These are phyloP conservation scores for Cheilosia soror DNA, from an alignment of 2,888 invertebrate genomes.

Conservation along the genomic window DNA sequence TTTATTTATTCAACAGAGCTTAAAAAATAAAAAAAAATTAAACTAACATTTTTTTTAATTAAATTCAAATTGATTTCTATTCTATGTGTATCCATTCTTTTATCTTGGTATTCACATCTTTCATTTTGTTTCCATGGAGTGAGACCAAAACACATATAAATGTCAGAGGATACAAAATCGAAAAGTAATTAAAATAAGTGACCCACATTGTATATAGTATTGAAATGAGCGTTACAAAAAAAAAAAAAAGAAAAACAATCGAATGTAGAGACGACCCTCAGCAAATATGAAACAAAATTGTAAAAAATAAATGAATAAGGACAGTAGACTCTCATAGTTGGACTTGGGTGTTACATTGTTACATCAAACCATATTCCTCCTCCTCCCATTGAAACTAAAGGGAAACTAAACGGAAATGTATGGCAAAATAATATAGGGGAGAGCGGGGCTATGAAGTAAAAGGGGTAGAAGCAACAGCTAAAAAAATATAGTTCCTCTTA, in stretches of 20 bases:
- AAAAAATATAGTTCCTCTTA: too few relatives aligned
- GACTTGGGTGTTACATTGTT: neutral
- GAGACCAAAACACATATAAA: slow-evolving; percentile 1
- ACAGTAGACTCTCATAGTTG: slow-evolving; percentile 7
- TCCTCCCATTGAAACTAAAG: neutral
- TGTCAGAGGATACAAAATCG: slow-evolving; percentile 48
- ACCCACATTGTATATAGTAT: slow-evolving; percentile 52
- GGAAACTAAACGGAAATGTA: slow-evolving; percentile 1
- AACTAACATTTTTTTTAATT: slow-evolving; percentile 51
- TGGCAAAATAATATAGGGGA: neutral
- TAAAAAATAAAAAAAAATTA: neutral
- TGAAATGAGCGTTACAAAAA: slow-evolving; percentile 11
- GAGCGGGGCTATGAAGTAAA: too few relatives aligned
- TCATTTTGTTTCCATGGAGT: slow-evolving; percentile 25
- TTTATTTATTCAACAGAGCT: slow-evolving; percentile 12
- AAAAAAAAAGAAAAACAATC: neutral
- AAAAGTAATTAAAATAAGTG: slow-evolving; percentile 69
- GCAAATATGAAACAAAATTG: neutral
- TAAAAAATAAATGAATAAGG: neutral
- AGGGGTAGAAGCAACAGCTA: too few relatives aligned
- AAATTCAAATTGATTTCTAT: slow-evolving; percentile 66
- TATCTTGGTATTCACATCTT: slow-evolving; percentile 63
- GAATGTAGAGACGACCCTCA: neutral
- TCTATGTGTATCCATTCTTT: slow-evolving; percentile 42
- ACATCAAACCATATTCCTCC: neutral